Percentiles rank a stretch among this genome's conserved stretches.
These are phyloP conservation scores for Aptenodytes forsteri DNA, from an alignment of 2,113 vertebrate genomes.

Conservation along the genomic window DNA sequence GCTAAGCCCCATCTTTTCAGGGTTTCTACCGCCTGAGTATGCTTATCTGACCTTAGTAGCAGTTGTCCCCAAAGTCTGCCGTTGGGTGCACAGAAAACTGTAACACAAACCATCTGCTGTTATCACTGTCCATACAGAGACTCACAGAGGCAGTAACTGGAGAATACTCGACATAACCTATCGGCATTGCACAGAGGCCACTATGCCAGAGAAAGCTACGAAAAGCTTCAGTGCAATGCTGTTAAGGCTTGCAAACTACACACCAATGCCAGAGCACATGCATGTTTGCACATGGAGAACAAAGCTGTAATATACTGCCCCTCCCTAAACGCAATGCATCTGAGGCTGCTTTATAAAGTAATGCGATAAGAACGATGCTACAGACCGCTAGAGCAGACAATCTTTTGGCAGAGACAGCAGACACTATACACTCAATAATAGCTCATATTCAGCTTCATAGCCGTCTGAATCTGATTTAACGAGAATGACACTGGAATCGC, in stretches of 20 bases:
- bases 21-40: background rate
- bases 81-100: background rate
- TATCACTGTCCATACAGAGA: background rate
- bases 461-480: background rate
- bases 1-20: background rate
- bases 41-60: background rate
- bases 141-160: background rate
- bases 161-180: background rate
- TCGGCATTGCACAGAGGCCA: background rate
- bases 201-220: fast-evolving
- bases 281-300: background rate
- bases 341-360: background rate
- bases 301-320: background rate
- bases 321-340: background rate
- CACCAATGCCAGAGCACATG: background rate
- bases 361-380: background rate
- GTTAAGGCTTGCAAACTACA: background rate
- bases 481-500: background rate
- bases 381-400: background rate
- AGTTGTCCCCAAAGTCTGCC: background rate
- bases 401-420: background rate
- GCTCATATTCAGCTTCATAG: background rate
- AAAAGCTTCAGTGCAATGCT: background rate
- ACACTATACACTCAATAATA: background rate
- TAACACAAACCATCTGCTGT: background rate